Evolutionary conservation across 2,888 invertebrate species (phyloP).

Genomic region (Timandra comae): DNA sequence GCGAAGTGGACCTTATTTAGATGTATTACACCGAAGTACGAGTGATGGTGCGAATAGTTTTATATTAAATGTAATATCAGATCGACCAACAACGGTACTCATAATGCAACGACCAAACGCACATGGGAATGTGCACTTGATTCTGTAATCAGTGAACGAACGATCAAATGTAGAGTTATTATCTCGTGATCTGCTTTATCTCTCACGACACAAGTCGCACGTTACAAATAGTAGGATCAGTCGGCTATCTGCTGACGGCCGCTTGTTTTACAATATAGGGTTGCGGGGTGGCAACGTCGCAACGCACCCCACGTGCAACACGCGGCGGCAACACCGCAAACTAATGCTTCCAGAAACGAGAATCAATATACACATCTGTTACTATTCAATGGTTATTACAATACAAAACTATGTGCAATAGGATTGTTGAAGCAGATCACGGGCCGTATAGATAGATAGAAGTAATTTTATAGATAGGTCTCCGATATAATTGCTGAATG

Average conservation of each 20-base stretch:
- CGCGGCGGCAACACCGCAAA: too few species aligned
- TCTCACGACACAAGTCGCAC: neutral
- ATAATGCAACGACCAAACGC: neutral
- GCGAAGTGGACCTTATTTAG: too few species aligned
- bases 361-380: too few species aligned
- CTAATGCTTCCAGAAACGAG: too few species aligned
- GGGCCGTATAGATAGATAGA: slow-evolving; percentile 23
- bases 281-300: slow-evolving; percentile 39
- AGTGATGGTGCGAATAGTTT: too few species aligned
- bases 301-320: slow-evolving; percentile 16
- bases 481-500: slow-evolving; percentile 25
- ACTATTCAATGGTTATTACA: too few species aligned
- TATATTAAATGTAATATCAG: neutral
- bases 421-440: slow-evolving; percentile 3
- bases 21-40: too few species aligned
- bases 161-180: slow-evolving; percentile 4
- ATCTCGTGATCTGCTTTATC: slow-evolving; percentile 26
- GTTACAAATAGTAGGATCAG: slow-evolving; percentile 1
- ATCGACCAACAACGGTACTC: slow-evolving; percentile 8
- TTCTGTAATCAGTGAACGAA: slow-evolving; percentile 27
- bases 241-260: too few species aligned
- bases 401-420: too few species aligned
- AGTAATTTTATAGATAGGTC: slow-evolving; percentile 31
- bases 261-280: too few species aligned
- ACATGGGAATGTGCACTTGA: slow-evolving; percentile 25